Base-by-base conservation (phyloP, 2,113 vertebrate genomes). In the Prinia subflava region DNA sequence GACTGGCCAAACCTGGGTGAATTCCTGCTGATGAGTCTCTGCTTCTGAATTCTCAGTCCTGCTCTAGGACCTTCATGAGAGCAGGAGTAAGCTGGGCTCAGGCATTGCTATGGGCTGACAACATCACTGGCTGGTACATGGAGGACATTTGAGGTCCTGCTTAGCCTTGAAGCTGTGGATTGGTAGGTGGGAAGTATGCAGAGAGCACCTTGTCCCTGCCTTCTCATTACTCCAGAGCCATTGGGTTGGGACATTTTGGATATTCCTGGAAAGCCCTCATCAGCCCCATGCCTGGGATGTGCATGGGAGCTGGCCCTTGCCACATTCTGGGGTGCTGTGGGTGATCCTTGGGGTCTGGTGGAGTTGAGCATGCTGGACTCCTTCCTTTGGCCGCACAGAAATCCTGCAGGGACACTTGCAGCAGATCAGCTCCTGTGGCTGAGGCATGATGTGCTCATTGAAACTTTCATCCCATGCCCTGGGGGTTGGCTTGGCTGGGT, bases 291-390 rank as follows among this genome's bases (percentile, higher is more conserved):
- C 62, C 10, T 24, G 28, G 41, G 17, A 19, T 70, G 18, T 35
- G 44, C 20, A 5, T 47, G 53, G 31, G 27, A 28, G 4, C 28
- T 80, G 44, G 53, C 7, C 27, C 33, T 15, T 6, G 7, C 53
- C 35, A 25, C 14, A 4, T 78, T 75, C 4, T 7, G 41, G n/a
- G 9, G 6, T 57, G 52, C 22, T 8, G 5, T 44, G 27, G 35
- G 41, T 82, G 37, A 39, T 35, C 50, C 10, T 11, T 56, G 41
- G 21, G 24, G 17, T 30, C 22, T 22, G 33, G 42, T 83, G 64
- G 30, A 39, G 23, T 39, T 44, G n/a, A 84, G 14, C 0, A 0
- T 55, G 33, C 65, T 0, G 0, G 30, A 21, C 42, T 71, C 49
- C 62, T 83, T 76, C 17, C n/a, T 55, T 81, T 3, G 7, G 28